Evolutionary conservation across 2,113 vertebrate species (phyloP).

Genomic region (Albula glossodonta): DNA sequence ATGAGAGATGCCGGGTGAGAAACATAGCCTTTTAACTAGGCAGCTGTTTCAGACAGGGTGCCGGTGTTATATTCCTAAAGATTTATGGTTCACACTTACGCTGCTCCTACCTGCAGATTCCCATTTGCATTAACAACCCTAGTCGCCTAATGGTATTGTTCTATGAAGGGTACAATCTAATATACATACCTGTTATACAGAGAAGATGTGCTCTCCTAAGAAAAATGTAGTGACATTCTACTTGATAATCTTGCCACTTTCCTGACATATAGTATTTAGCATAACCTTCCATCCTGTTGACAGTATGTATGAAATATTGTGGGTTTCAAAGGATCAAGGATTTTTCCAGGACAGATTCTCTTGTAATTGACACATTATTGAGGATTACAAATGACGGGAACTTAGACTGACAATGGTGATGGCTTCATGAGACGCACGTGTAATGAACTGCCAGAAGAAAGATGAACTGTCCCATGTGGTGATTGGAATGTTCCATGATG

Average conservation of each 20-base stretch:
- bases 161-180: not conserved
- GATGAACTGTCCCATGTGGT: conserved; percentile 5
- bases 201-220: not conserved
- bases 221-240: no score
- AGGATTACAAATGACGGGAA: conserved; percentile 24
- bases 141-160: not conserved
- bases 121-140: not conserved
- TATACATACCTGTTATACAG: not conserved
- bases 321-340: not conserved
- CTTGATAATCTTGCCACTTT: no score
- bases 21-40: not conserved
- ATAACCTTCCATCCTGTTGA: not conserved
- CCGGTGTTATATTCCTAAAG: not conserved
- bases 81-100: no score
- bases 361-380: not conserved
- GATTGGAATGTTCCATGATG: conserved; percentile 2
- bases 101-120: not conserved
- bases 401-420: not conserved
- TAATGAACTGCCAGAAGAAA: conserved; percentile 14
- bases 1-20: not conserved
- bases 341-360: conserved; percentile 5
- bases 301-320: not conserved
- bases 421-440: conserved; percentile 19
- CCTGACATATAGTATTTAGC: not conserved
- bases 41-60: not conserved